Evolutionary conservation across 1,140 invertebrate genomes (phyloP).

Genomic region (Melanaphis sacchari): DNA sequence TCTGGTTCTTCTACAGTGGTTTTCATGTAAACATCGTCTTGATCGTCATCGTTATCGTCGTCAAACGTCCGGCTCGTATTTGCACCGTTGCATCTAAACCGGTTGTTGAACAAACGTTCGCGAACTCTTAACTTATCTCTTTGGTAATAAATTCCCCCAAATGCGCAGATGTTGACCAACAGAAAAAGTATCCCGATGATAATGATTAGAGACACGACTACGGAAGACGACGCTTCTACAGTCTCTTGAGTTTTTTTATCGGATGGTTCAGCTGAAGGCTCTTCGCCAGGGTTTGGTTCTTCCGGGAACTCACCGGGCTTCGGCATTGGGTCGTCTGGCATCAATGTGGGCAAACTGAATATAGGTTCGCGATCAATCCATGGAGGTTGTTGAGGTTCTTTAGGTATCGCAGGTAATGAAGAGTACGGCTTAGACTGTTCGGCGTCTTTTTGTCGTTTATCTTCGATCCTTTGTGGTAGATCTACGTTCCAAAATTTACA

Average conservation of each 20-base stretch:
- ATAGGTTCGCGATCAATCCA: conserved; percentile 48
- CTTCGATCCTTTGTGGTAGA: conserved; percentile 69
- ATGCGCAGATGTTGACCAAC: conserved; percentile 80
- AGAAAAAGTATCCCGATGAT: conserved; percentile 80
- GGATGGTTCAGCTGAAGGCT: conserved; percentile 62
- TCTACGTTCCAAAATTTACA: conserved; percentile 78
- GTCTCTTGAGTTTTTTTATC: conserved; percentile 55
- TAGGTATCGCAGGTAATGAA: conserved; percentile 20
- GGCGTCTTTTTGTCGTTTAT: conserved; percentile 61
- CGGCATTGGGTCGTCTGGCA: conserved; percentile 9
- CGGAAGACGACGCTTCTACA: conserved; percentile 62
- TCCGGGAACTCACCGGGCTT: conserved; percentile 52
- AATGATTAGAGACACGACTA: conserved; percentile 75
- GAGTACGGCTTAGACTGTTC: conserved; percentile 52
- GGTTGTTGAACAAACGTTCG: conserved; percentile 62
- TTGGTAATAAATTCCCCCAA: conserved; percentile 79
- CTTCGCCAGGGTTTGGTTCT: conserved; percentile 61
- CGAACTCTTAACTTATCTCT: conserved; percentile 69
- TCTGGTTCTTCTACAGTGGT: not conserved
- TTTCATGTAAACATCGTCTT: conserved; percentile 50
- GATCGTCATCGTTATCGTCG: conserved; percentile 60
- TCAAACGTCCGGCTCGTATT: conserved; percentile 60
- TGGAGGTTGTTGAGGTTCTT: not conserved
- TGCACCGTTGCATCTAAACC: conserved; percentile 64
- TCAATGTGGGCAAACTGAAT: conserved; percentile 46